Evolutionary conservation across 2,113 vertebrate genomes (phyloP).

Genomic region (Azemiops feae): DNA sequence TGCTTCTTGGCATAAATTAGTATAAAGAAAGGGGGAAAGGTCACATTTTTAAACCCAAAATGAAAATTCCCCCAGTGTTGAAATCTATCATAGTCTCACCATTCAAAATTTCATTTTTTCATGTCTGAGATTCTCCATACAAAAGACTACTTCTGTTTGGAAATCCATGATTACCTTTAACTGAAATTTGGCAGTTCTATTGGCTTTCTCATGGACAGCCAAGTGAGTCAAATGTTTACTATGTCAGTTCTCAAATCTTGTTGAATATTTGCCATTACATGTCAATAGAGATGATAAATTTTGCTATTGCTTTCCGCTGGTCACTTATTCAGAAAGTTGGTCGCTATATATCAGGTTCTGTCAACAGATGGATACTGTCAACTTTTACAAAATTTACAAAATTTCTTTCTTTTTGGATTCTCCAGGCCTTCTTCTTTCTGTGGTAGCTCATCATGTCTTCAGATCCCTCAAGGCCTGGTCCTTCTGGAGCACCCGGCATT

Average conservation of each 20-base stretch:
- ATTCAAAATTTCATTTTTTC: background rate
- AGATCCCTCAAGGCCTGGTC: background rate
- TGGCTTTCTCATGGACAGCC: background rate
- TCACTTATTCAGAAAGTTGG: background rate
- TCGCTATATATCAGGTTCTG: background rate
- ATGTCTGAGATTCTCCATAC: background rate
- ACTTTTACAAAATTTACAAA: background rate
- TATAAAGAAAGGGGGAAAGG: background rate
- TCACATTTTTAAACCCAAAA: background rate
- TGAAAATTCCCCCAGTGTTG: background rate
- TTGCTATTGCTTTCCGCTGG: background rate
- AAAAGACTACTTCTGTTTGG: background rate
- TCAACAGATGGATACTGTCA: background rate
- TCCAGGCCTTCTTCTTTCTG: background rate
- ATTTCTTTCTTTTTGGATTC: background rate
- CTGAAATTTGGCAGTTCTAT: background rate
- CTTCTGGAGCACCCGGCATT: background rate
- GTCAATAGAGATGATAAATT: background rate
- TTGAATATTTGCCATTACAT: background rate
- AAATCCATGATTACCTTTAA: background rate
- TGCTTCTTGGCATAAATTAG: background rate
- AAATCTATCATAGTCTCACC: background rate
- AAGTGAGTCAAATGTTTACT: background rate
- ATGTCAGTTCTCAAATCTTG: background rate
- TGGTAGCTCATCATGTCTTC: conserved; percentile 18